Percentiles rank a stretch among this genome's conserved stretches.
These are phyloP conservation scores for Luidia sarsii DNA, from an alignment of 53 echinoderm and acorn worm species.

Conservation along the genomic window DNA sequence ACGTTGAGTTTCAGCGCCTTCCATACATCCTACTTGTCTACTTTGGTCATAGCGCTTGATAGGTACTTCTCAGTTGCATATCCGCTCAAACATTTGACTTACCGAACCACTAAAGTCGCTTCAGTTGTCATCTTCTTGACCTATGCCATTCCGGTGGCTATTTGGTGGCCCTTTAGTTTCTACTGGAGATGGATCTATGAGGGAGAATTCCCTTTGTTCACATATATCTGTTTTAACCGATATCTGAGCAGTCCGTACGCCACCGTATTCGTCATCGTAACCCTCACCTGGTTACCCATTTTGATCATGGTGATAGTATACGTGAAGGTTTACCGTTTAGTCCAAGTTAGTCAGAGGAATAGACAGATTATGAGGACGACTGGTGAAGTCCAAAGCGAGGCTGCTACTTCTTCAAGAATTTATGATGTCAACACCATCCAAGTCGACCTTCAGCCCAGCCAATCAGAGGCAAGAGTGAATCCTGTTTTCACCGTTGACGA, in stretches of 20 bases:
- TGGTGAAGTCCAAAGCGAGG: background rate
- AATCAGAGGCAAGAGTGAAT: background rate
- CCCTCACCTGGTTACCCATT: background rate
- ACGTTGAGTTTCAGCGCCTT: background rate
- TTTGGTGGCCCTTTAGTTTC: background rate
- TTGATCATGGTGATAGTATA: background rate
- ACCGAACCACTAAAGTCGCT: too few species aligned
- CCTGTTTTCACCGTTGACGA: background rate
- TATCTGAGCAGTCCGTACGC: background rate
- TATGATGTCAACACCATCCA: background rate
- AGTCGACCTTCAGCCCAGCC: too few species aligned
- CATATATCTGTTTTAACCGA: background rate
- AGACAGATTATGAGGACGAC: background rate
- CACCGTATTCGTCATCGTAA: background rate
- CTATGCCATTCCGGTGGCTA: too few species aligned
- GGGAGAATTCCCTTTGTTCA: background rate
- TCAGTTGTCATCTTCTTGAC: too few species aligned
- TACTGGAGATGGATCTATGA: constrained; percentile 5
- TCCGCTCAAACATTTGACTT: too few species aligned
- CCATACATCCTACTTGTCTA: too few species aligned
- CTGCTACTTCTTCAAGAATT: background rate
- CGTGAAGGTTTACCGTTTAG: too few species aligned
- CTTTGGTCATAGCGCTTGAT: too few species aligned
- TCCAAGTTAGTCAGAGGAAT: background rate
- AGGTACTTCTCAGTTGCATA: too few species aligned